phyloP scores from a whole-genome alignment of 2,888 invertebrate genomes.

The Pycnomerus fuliginosus region DNA sequence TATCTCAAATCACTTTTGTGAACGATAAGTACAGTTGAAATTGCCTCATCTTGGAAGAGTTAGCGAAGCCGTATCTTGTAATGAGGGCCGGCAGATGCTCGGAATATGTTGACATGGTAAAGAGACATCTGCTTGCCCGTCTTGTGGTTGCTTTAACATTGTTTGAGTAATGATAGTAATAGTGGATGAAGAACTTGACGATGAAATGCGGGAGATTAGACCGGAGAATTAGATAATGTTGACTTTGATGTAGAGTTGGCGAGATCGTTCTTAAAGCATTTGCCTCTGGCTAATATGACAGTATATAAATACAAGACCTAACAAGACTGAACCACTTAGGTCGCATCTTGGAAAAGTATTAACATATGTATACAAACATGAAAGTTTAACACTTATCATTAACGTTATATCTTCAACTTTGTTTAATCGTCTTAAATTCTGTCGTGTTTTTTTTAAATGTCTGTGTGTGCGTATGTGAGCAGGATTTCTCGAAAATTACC shows the following conservation, averaged over 20 bases:
- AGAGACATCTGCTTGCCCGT: conserved; percentile 33
- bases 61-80: conserved; percentile 8
- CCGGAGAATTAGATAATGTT: conserved; percentile 9
- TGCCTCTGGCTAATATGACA: not conserved
- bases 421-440: no score
- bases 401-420: no score
- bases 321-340: not conserved
- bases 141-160: conserved; percentile 16
- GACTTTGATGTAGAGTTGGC: conserved; percentile 9
- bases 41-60: conserved; percentile 9
- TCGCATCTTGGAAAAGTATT: no score
- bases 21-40: no score
- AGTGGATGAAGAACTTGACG: conserved; percentile 8
- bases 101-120: conserved; percentile 35
- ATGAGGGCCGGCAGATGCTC: conserved; percentile 28
- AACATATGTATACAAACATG: no score
- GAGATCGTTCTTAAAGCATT: conserved; percentile 2
- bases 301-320: not conserved
- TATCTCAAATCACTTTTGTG: no score
- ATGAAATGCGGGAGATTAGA: conserved; percentile 6
- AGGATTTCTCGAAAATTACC: no score
- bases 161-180: conserved; percentile 20
- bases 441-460: no score
- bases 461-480: no score
- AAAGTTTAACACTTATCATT: no score